Evolutionary conservation across 2,797 vertebrate species (phyloP).

Genomic region (Premnoplex brunnescens): DNA sequence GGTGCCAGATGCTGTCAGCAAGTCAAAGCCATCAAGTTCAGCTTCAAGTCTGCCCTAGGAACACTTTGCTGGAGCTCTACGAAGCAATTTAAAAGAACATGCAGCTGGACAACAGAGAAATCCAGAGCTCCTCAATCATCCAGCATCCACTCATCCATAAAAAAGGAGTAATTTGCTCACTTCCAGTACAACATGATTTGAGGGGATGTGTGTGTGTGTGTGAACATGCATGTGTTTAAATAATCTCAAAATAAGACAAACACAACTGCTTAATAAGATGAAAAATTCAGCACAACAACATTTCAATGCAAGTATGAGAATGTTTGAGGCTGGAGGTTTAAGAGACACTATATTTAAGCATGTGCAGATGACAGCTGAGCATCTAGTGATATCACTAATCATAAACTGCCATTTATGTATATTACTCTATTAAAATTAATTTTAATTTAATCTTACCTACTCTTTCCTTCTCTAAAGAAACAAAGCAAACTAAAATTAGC

Average conservation of each 20-base stretch:
- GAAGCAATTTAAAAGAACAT: not conserved
- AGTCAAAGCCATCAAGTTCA: not conserved
- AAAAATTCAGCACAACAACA: not conserved
- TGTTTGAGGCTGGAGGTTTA: not conserved
- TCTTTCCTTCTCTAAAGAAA: not conserved
- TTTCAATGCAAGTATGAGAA: not conserved
- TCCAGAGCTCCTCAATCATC: not conserved
- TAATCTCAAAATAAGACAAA: not conserved
- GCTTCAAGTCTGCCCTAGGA: not conserved
- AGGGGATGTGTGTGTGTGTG: fast-evolving
- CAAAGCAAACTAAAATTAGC: not conserved
- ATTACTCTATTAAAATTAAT: not conserved
- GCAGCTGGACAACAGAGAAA: not conserved
- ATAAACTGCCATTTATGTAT: not conserved
- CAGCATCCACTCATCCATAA: not conserved
- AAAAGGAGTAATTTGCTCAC: not conserved
- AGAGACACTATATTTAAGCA: not conserved
- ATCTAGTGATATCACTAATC: not conserved
- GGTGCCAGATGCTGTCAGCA: not conserved
- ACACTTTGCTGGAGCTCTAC: not conserved
- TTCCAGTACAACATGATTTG: not conserved
- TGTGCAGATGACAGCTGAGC: not conserved
- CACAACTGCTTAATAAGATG: not conserved
- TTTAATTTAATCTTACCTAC: not conserved
- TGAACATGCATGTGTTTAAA: fast-evolving